phyloP scores from a whole-genome alignment of 2,888 invertebrate species.

The Lasioglossum lativentre region DNA sequence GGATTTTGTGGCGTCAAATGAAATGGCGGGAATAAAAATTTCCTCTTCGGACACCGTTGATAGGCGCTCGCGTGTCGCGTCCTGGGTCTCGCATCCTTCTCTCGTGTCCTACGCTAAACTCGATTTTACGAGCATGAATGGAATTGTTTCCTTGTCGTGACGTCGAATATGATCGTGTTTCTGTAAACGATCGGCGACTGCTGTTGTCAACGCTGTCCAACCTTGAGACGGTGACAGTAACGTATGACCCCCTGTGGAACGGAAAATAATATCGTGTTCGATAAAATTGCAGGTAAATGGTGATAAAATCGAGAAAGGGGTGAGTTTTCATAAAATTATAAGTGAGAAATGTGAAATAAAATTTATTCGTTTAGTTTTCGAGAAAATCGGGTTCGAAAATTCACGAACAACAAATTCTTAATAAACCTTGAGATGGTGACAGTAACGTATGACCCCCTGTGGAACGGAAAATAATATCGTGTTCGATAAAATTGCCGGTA shows the following conservation, averaged over 20 bases:
- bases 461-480: background rate
- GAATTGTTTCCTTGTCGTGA: slow-evolving; percentile 27
- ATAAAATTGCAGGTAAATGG: background rate
- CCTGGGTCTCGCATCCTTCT: slow-evolving; percentile 7
- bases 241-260: background rate
- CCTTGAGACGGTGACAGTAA: background rate
- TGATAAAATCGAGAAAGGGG: background rate
- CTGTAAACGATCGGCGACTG: slow-evolving; percentile 8
- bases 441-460: background rate
- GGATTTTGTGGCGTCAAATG: slow-evolving; percentile 6
- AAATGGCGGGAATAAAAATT: slow-evolving; percentile 44
- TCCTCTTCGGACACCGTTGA: slow-evolving; percentile 7
- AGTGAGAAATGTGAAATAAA: background rate
- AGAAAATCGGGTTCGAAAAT: no score
- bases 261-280: background rate
- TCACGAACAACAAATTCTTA: no score
- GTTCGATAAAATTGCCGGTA: background rate
- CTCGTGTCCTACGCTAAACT: slow-evolving; percentile 41
- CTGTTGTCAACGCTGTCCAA: background rate
- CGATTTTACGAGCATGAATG: slow-evolving; percentile 42
- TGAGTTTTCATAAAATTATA: background rate
- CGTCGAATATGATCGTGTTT: background rate
- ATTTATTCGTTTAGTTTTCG: no score
- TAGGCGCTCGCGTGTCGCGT: slow-evolving; percentile 17
- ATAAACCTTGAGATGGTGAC: background rate